Percentiles rank a stretch among this genome's conserved stretches.
phyloP scores from a whole-genome alignment of 2,888 invertebrate species.

The Zhengitettix transpicula region DNA sequence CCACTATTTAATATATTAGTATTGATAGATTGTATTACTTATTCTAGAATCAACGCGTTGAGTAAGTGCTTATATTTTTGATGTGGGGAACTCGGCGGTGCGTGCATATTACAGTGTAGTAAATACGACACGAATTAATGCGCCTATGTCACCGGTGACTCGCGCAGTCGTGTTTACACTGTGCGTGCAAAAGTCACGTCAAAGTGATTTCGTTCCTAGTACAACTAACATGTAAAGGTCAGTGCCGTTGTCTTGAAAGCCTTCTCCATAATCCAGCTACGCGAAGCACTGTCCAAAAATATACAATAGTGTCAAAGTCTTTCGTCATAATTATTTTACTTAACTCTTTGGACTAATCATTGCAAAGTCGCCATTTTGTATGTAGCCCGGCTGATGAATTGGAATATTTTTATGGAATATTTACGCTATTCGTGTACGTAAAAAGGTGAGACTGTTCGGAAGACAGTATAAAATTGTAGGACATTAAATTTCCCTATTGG shows the following conservation, averaged over 20 bases:
- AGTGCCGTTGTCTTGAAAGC: neutral
- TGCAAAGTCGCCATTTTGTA: constrained; percentile 15
- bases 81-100: too few relatives aligned
- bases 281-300: neutral
- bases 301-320: neutral
- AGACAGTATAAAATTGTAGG: too few relatives aligned
- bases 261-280: too few relatives aligned
- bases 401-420: constrained; percentile 5
- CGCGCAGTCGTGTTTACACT: constrained; percentile 15
- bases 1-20: too few relatives aligned
- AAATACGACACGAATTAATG: constrained; percentile 5
- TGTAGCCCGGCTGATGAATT: constrained; percentile 14
- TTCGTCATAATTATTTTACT: neutral
- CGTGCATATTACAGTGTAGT: too few relatives aligned
- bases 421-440: neutral
- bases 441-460: neutral
- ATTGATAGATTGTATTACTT: too few relatives aligned
- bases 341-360: constrained; percentile 11
- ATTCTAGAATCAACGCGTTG: too few relatives aligned
- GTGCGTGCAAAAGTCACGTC: constrained; percentile 13
- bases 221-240: constrained; percentile 10
- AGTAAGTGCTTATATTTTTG: too few relatives aligned
- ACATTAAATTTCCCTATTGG: too few relatives aligned
- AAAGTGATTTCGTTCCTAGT: constrained; percentile 11
- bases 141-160: constrained; percentile 12